phyloP scores from a whole-genome alignment of 1,140 invertebrate genomes.

The Oryzaephilus surinamensis region DNA sequence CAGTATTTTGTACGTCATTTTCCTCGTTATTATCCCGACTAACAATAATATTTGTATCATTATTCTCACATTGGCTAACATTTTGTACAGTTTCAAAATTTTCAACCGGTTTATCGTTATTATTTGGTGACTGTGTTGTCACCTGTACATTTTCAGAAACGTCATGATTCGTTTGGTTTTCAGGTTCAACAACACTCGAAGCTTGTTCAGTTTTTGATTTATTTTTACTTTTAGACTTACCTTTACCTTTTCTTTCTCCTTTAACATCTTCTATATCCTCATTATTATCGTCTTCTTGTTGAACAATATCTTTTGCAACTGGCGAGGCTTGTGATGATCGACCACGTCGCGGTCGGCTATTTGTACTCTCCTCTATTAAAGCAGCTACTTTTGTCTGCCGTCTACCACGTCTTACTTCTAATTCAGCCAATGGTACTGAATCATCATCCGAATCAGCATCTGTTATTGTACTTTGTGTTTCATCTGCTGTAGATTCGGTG shows the following conservation, averaged over 20 bases:
- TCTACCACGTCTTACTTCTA: too few relatives aligned
- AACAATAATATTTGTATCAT: too few relatives aligned
- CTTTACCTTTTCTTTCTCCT: slow-evolving; percentile 27
- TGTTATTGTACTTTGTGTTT: too few relatives aligned
- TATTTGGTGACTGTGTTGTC: slow-evolving; percentile 31
- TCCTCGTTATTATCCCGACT: slow-evolving; percentile 5
- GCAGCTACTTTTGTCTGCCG: too few relatives aligned
- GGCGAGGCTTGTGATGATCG: too few relatives aligned
- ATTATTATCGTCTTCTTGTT: too few relatives aligned
- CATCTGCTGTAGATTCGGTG: too few relatives aligned
- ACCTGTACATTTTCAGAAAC: slow-evolving; percentile 33
- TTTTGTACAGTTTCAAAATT: slow-evolving; percentile 8
- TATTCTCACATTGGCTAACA: slow-evolving; percentile 3
- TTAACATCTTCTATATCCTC: slow-evolving; percentile 12
- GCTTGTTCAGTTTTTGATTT: slow-evolving; percentile 28
- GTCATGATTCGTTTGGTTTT: slow-evolving; percentile 27
- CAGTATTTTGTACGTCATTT: slow-evolving; percentile 9
- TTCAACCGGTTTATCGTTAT: slow-evolving; percentile 24
- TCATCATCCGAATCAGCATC: too few relatives aligned
- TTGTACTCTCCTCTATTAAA: too few relatives aligned
- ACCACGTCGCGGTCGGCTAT: too few relatives aligned
- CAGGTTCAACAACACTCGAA: slow-evolving; percentile 15
- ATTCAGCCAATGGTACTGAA: too few relatives aligned
- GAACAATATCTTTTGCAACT: too few relatives aligned
- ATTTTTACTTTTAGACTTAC: slow-evolving; percentile 36